Conservation (phyloP, 2,888 invertebrate species). For the Mythimna ferrago region DNA sequence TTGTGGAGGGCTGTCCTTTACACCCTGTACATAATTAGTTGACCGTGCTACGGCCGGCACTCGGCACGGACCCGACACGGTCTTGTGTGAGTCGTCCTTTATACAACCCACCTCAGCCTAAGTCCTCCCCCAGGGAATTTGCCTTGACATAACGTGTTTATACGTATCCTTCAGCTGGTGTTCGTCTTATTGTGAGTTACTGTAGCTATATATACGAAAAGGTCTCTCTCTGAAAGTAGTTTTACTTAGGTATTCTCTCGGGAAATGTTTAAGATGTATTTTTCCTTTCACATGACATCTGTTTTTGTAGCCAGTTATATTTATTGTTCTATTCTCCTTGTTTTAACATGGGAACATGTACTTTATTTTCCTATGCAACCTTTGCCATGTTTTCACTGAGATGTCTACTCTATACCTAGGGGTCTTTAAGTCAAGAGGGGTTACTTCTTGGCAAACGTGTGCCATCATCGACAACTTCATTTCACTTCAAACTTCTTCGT, state of each 20-base stretch:
- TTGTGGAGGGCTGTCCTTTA: too few relatives aligned
- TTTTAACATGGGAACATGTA: background rate
- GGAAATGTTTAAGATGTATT: constrained; percentile 7
- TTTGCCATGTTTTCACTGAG: background rate
- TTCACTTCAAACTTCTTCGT: too few relatives aligned
- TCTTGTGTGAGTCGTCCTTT: too few relatives aligned
- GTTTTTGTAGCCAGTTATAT: background rate
- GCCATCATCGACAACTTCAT: too few relatives aligned
- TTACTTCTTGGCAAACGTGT: too few relatives aligned
- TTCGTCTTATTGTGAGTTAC: constrained; percentile 12
- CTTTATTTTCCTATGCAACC: background rate
- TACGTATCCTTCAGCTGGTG: background rate
- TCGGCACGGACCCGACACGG: too few relatives aligned
- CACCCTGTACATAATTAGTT: too few relatives aligned
- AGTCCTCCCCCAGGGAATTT: background rate
- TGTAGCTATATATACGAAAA: background rate
- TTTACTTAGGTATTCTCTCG: constrained; percentile 17
- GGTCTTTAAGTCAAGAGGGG: too few relatives aligned
- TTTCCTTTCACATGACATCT: background rate
- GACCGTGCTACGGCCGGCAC: too few relatives aligned
- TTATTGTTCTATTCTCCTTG: background rate
- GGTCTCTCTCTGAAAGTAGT: background rate
- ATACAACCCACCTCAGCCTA: background rate
- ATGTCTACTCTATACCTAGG: too few relatives aligned
- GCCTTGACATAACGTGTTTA: background rate